A percentile compares a stretch with the other conserved stretches of the same genome.
Conservation (phyloP, 2,113 vertebrate species). For the human region DNA sequence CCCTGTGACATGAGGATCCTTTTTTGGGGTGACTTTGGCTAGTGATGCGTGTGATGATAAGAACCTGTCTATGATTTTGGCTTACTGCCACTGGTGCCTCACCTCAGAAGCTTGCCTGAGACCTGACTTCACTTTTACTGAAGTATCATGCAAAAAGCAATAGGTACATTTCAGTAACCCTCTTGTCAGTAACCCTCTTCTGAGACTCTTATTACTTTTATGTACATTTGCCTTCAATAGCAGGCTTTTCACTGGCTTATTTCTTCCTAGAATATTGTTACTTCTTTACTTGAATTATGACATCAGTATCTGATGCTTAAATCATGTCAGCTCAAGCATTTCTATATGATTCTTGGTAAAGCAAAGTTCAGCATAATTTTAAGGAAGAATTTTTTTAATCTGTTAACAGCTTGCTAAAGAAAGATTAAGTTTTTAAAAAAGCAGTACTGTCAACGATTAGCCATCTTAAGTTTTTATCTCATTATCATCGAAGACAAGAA, state of each 20-base stretch:
- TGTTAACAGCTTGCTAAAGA: not conserved
- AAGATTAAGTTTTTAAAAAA: not conserved
- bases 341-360: not conserved
- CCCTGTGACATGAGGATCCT: not conserved
- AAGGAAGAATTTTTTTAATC: not conserved
- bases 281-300: not conserved
- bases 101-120: not conserved
- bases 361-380: not conserved
- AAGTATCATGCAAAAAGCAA: not conserved
- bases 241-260: not conserved
- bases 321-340: not conserved
- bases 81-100: not conserved
- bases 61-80: not conserved
- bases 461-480: not conserved
- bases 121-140: not conserved
- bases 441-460: not conserved
- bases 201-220: not conserved
- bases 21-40: not conserved
- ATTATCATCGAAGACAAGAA: not conserved
- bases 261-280: no score
- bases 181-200: not conserved
- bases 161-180: accelerated
- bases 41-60: not conserved
- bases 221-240: not conserved
- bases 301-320: not conserved